Conservation (phyloP, 30 jellyfish, hydroid and myxozoan species). For the Nemopilema nomurai region DNA sequence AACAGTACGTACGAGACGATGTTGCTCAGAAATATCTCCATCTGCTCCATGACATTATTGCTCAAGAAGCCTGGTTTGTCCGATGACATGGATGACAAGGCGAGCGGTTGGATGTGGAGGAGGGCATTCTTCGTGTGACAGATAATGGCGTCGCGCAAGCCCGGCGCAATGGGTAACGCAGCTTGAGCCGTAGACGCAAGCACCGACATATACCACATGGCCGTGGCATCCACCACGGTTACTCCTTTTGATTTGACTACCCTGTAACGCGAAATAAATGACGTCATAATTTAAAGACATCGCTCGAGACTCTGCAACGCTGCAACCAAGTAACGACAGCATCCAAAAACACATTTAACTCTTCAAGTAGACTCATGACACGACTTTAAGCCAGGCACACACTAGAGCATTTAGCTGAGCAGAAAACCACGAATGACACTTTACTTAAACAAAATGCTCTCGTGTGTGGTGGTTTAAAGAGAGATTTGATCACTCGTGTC, state of each 20-base stretch:
- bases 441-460: too few relatives aligned
- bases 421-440: too few relatives aligned
- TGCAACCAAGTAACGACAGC: neutral
- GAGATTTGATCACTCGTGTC: too few relatives aligned
- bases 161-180: slow-evolving; percentile 96
- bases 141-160: slow-evolving; percentile 83
- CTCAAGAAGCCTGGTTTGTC: slow-evolving; percentile 92
- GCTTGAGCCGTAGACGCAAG: slow-evolving; percentile 98
- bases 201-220: slow-evolving; percentile 95
- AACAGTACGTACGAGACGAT: slow-evolving; percentile 70
- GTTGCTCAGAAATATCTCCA: slow-evolving; percentile 82
- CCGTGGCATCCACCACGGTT: slow-evolving; percentile 93
- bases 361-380: too few relatives aligned
- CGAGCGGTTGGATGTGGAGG: slow-evolving; percentile 80
- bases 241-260: slow-evolving; percentile 95
- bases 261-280: slow-evolving; percentile 43
- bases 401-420: too few relatives aligned
- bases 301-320: neutral
- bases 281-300: neutral
- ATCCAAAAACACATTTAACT: too few relatives aligned
- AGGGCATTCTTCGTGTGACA: slow-evolving; percentile 87
- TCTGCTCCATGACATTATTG: slow-evolving; percentile 89
- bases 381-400: too few relatives aligned
- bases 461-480: too few relatives aligned
- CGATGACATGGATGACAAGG: slow-evolving; percentile 86